Base-by-base conservation (phyloP, 2,888 invertebrate genomes). In the Andrena trimmerana region DNA sequence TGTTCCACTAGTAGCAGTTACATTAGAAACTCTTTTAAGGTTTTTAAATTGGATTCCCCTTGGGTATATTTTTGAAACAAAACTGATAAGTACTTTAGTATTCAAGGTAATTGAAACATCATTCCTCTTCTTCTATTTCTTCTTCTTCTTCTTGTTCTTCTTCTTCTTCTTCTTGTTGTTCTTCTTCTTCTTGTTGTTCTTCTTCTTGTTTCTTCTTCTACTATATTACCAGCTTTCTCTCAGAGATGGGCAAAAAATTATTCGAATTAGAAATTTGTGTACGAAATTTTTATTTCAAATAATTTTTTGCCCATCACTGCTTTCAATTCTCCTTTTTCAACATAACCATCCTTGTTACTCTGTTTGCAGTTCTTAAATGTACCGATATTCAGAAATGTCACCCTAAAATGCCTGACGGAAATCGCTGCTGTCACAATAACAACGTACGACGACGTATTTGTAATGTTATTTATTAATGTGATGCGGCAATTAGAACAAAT, bases 11-110 rank as follows among this genome's bases (percentile, higher is more conserved):
- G 99, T 99, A 76, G 98, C 98, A 91, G 97, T 99, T 3, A 99
- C 99, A 0, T 95, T 99, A 86, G 99, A 99, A 94, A 99, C 99
- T 2, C 95, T 99, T 76, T 95, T 99, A 88, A 96, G 99, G 93
- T 99, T 99, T 95, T 96, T 99, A 59, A 99, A 99, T 94, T 99
- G 99, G 99, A 99, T 99, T 92, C 99, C 99, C n/a, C 95, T 99
- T 84, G 99, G 99, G 13, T 99, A 99, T 94, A 99, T 99, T 94
- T 99, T 99, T 95, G 99, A 99, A 95, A 99, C 99, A 89, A 98
- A 99, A 94, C 95, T 99, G 75, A 98, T 99, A 91, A 97, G 97
- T 90, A 99, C 99, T 73, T 96, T 99, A 74, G 98, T 98, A 92
- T 97, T 97, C 94, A 99, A 99, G 95, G 95, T 95, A 92, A 83